These are phyloP conservation scores for Epicauta chinensis DNA, from an alignment of 1,140 invertebrate genomes.

Conservation along the genomic window DNA sequence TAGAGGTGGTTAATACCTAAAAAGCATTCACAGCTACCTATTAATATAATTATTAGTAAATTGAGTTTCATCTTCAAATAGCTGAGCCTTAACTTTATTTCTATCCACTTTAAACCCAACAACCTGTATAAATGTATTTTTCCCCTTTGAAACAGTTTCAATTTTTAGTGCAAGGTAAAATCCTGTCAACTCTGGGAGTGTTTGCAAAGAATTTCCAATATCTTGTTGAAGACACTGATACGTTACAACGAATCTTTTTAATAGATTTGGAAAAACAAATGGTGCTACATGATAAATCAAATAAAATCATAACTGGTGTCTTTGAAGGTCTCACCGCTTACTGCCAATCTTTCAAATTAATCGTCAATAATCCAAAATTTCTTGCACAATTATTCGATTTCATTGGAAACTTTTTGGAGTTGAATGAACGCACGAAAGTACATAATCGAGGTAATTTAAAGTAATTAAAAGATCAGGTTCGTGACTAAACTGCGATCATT, in stretches of 20 bases:
- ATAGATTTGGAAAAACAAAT: constrained; percentile 21
- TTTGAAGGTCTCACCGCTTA: constrained; percentile 25
- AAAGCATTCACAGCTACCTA: too few species aligned
- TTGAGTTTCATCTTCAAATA: too few species aligned
- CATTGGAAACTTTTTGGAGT: background rate
- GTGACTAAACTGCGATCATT: too few species aligned
- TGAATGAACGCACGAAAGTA: background rate
- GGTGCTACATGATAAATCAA: constrained; percentile 6
- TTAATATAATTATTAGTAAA: too few species aligned
- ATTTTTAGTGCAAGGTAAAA: constrained; percentile 29
- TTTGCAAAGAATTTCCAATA: constrained; percentile 25
- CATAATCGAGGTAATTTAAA: background rate
- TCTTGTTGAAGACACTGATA: constrained; percentile 13
- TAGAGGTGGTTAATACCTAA: too few species aligned
- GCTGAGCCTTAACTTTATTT: too few species aligned
- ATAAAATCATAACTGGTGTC: constrained; percentile 19
- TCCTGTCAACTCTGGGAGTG: constrained; percentile 23
- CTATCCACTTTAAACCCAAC: too few species aligned
- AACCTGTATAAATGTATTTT: too few species aligned
- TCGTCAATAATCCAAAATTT: constrained; percentile 7
- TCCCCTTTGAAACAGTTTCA: constrained; percentile 3
- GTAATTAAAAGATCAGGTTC: background rate
- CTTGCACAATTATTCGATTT: background rate
- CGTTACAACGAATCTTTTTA: constrained; percentile 17
- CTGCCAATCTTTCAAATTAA: constrained; percentile 23